Conservation (phyloP, 2,113 vertebrate species). For the Chionomys nivalis region DNA sequence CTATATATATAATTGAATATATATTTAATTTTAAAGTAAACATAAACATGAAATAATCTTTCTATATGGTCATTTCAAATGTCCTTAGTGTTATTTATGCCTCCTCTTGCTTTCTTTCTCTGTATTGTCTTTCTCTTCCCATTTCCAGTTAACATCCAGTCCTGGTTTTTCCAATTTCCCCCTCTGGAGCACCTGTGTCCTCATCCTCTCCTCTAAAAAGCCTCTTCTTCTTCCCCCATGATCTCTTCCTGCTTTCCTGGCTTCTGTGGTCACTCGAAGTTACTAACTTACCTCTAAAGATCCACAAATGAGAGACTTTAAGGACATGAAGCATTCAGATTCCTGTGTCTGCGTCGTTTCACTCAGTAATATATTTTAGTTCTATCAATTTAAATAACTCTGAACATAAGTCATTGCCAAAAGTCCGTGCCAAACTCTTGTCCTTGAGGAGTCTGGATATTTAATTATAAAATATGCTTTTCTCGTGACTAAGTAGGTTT, state of each 20-base stretch:
- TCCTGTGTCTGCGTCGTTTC: not conserved
- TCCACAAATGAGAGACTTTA: too few species aligned
- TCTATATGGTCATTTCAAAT: not conserved
- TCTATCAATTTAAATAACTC: not conserved
- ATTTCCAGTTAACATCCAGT: not conserved
- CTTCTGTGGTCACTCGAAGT: not conserved
- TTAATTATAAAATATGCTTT: constrained; percentile 30
- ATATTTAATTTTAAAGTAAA: not conserved
- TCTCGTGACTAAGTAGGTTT: not conserved
- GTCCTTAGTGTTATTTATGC: not conserved
- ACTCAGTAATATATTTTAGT: not conserved
- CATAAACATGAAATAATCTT: not conserved
- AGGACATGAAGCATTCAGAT: not conserved
- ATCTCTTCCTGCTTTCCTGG: not conserved
- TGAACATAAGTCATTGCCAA: not conserved
- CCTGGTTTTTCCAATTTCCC: not conserved
- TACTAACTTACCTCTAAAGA: not conserved
- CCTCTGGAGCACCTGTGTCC: not conserved
- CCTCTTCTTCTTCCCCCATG: not conserved
- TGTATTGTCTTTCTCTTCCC: not conserved
- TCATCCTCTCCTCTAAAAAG: not conserved
- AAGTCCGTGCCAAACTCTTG: not conserved
- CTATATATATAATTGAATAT: not conserved
- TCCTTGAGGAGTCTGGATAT: not conserved
- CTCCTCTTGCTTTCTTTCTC: not conserved